Evolutionary conservation across 2,888 invertebrate genomes (phyloP).

Genomic region (Thyatira batis): DNA sequence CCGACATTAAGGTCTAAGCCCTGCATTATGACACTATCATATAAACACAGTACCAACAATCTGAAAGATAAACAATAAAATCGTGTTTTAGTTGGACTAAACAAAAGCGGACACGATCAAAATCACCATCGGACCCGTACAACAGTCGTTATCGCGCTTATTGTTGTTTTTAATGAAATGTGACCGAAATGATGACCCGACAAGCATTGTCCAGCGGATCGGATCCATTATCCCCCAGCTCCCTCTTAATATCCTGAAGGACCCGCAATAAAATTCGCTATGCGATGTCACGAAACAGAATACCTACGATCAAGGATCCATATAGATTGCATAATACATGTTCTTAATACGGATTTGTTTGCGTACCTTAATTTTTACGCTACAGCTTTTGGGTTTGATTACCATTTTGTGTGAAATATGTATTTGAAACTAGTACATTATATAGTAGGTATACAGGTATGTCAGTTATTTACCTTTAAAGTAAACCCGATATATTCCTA

Average conservation of each 20-base stretch:
- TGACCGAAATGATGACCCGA: constrained; percentile 57
- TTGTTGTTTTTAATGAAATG: constrained; percentile 76
- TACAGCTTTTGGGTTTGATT: too few relatives aligned
- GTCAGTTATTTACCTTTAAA: too few relatives aligned
- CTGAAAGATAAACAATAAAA: constrained; percentile 1
- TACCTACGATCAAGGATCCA: neutral
- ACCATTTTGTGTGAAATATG: too few relatives aligned
- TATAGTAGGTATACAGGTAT: too few relatives aligned
- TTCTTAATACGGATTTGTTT: too few relatives aligned
- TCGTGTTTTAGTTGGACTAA: neutral
- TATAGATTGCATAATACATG: neutral
- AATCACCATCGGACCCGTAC: constrained; percentile 44
- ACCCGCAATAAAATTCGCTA: constrained; percentile 64
- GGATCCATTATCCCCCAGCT: constrained; percentile 61
- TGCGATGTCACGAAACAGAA: constrained; percentile 30
- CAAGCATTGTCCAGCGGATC: constrained; percentile 66
- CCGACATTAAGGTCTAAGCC: too few relatives aligned
- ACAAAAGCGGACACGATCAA: constrained; percentile 16
- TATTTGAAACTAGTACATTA: neutral
- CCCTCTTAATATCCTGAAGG: constrained; percentile 62
- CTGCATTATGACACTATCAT: too few relatives aligned
- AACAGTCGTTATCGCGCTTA: constrained; percentile 60
- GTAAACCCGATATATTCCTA: too few relatives aligned
- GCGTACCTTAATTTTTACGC: too few relatives aligned
- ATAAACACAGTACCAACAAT: too few relatives aligned